Conservation (phyloP, 2,113 vertebrate species). For the Psilopsiagon aurifrons region DNA sequence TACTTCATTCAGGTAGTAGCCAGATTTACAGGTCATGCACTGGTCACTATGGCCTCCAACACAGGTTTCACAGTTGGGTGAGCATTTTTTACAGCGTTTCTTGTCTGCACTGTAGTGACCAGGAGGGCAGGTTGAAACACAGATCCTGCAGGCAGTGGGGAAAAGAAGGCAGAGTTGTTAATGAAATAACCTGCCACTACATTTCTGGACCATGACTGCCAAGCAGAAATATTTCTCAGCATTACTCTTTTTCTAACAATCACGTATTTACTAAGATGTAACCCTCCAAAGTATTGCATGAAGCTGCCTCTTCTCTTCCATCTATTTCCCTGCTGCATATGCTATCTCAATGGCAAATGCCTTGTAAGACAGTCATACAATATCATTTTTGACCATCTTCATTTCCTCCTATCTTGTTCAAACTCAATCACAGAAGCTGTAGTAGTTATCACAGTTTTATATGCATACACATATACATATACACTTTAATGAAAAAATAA, state of each 20-base stretch:
- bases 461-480: background rate
- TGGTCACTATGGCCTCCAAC: constrained; percentile 91
- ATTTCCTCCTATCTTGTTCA: background rate
- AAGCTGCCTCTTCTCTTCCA: background rate
- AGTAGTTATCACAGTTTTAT: background rate
- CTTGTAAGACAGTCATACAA: background rate
- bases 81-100: constrained; percentile 96
- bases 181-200: constrained; percentile 40
- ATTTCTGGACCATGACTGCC: constrained; percentile 34
- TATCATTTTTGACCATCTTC: background rate
- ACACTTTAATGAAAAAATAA: background rate
- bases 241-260: background rate
- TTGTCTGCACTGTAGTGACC: constrained; percentile 94
- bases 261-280: background rate
- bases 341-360: background rate
- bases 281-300: background rate
- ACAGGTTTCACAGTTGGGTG: constrained; percentile 90
- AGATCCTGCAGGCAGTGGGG: constrained; percentile 81
- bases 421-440: background rate
- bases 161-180: constrained; percentile 38
- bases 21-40: constrained; percentile 89
- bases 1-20: constrained; percentile 91
- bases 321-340: background rate
- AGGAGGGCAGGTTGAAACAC: constrained; percentile 91
- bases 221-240: constrained; percentile 24